Evolutionary conservation across 1,140 invertebrate species (phyloP).

Genomic region (Lamellibrachia luymesi): DNA sequence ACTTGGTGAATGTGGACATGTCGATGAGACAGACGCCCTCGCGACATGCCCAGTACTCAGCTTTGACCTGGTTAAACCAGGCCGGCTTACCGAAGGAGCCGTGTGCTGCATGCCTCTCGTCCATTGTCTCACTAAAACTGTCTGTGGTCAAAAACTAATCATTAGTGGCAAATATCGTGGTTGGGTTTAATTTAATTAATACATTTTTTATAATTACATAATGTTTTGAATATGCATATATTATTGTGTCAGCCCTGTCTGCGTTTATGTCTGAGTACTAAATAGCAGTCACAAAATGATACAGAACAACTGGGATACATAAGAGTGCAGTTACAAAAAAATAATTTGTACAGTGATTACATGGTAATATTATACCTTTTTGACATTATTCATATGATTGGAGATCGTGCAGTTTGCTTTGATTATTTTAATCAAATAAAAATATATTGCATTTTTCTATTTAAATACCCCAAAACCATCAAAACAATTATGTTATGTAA

Average conservation of each 20-base stretch:
- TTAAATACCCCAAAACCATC: too few species aligned
- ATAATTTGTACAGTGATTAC: too few species aligned
- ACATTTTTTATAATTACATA: neutral
- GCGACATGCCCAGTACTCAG: slow-evolving; percentile 91
- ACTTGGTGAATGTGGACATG: slow-evolving; percentile 97
- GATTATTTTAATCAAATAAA: too few species aligned
- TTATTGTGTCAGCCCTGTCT: neutral
- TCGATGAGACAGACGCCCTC: slow-evolving; percentile 91
- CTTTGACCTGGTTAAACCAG: slow-evolving; percentile 87
- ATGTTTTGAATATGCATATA: neutral
- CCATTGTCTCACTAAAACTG: neutral
- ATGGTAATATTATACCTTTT: too few species aligned
- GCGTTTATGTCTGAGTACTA: too few species aligned
- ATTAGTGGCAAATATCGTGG: neutral
- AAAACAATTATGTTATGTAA: too few species aligned
- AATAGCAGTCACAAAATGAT: neutral
- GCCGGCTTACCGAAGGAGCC: slow-evolving; percentile 70
- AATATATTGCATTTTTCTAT: too few species aligned
- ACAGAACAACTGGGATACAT: too few species aligned
- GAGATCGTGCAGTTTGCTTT: too few species aligned
- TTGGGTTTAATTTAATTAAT: neutral
- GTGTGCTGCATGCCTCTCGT: slow-evolving; percentile 1
- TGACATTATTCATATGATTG: too few species aligned
- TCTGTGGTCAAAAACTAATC: neutral
- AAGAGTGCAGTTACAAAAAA: too few species aligned